phyloP scores from a whole-genome alignment of 2,797 vertebrate genomes.

The Chelonia mydas region DNA sequence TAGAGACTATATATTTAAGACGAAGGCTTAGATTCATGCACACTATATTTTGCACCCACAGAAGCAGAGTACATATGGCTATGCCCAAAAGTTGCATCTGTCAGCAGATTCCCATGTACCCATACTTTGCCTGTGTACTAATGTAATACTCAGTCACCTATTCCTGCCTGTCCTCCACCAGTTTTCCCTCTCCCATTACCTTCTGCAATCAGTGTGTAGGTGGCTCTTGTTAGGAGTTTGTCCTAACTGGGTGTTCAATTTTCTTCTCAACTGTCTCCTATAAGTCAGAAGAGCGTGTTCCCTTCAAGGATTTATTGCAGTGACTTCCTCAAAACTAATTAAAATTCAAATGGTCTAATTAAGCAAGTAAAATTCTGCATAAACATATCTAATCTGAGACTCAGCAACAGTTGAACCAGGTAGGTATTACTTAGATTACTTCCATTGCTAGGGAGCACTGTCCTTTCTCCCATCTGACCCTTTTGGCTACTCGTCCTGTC shows the following conservation, averaged over 20 bases:
- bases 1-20: background rate
- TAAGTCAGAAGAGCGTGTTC: background rate
- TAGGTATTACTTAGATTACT: background rate
- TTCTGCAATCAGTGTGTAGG: background rate
- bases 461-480: background rate
- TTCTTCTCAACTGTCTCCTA: background rate
- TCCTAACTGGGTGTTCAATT: background rate
- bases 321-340: background rate
- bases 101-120: background rate
- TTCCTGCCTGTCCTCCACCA: constrained; percentile 8
- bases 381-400: background rate
- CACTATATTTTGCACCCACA: constrained; percentile 1
- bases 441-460: background rate
- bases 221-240: background rate
- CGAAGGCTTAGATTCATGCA: background rate
- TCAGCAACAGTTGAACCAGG: background rate
- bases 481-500: background rate
- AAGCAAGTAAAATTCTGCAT: background rate
- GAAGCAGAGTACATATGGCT: background rate
- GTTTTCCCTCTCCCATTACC: background rate
- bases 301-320: background rate
- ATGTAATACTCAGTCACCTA: background rate
- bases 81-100: background rate
- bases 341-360: background rate
- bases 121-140: background rate